These are phyloP conservation scores for Astyanax mexicanus DNA, from an alignment of 2,797 vertebrate genomes.

Conservation along the genomic window DNA sequence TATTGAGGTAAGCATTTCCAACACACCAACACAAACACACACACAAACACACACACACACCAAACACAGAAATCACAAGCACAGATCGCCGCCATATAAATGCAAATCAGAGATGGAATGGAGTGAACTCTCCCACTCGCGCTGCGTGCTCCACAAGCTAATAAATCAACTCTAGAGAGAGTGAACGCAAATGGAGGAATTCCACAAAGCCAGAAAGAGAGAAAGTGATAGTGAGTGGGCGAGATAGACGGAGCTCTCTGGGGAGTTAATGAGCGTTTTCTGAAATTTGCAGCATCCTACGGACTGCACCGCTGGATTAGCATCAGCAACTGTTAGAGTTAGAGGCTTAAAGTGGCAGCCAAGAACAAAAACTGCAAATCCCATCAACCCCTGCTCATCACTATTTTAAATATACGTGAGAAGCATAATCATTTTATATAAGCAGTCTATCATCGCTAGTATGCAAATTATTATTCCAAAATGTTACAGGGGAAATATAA, in stretches of 20 bases:
- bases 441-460: no score
- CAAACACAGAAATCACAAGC: background rate
- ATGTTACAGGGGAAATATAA: no score
- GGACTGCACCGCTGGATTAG: slow-evolving; percentile 40
- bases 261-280: slow-evolving; percentile 53
- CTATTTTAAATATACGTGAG: no score
- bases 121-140: slow-evolving; percentile 33
- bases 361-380: slow-evolving; percentile 28
- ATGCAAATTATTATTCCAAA: no score
- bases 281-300: slow-evolving; percentile 45
- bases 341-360: background rate
- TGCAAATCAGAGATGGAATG: slow-evolving; percentile 41
- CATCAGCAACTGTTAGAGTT: slow-evolving; percentile 18
- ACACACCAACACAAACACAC: background rate
- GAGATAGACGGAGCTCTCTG: slow-evolving; percentile 39
- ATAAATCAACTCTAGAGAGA: slow-evolving; percentile 34
- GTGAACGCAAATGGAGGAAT: no score
- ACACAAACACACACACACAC: slow-evolving; percentile 11
- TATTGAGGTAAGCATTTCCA: no score
- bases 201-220: no score
- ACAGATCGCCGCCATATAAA: slow-evolving; percentile 13
- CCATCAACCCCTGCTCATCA: slow-evolving; percentile 12
- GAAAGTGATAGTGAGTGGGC: slow-evolving; percentile 42
- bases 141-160: slow-evolving; percentile 24
- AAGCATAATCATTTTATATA: no score